Evolutionary conservation across 2,888 invertebrate species (phyloP), one percentile per base, ranked within the genome.

Genomic region (Silvanus unidentatus): DNA sequence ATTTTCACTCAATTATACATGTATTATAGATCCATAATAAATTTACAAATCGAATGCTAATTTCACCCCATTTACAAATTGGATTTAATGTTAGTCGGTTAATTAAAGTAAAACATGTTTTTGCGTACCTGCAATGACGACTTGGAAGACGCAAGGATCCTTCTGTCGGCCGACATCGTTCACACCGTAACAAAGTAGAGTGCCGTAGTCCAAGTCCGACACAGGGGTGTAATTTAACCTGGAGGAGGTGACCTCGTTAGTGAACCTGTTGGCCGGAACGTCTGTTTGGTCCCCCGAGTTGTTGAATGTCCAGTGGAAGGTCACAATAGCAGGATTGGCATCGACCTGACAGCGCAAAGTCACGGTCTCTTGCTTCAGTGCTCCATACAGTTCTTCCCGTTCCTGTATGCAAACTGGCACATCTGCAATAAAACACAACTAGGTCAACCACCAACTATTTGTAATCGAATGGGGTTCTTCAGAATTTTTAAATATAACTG

Each of bases 231-330:
- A 92, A 75, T 88, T 88, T 47, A 91, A 77, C 22, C 81, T 78
- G 43, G 85, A 84, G 2, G 80, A 79, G 53, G 81, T 80, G 1
- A 84, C 83, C 49, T 84, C 77, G 55, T 77, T 81, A 54, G 76
- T 81, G 69, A 79, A 83, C 61, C 81, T 80, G 42, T 82, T 80
- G 50, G 76, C 71, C 45, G 88, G 81, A 57, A 88, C 77, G 68
- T 89, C 86, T 40, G 84, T 83, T 72, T 88, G 85, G 65, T 89
- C 89, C 12, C 90, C 90, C 48, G 89, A 89, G 70, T 88, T 89
- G 76, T 93, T 93, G 77, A 93, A 91, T 55, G 90, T 90, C 93
- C 93, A 93, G 64, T 88, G 87, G 73, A 91, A 93, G 63, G 84
- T 81, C 61, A 85, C 82, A 45, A 86, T 79, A 6, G 88, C 81